Conservation (phyloP, 2,113 vertebrate species). For the Callithrix jacchus region DNA sequence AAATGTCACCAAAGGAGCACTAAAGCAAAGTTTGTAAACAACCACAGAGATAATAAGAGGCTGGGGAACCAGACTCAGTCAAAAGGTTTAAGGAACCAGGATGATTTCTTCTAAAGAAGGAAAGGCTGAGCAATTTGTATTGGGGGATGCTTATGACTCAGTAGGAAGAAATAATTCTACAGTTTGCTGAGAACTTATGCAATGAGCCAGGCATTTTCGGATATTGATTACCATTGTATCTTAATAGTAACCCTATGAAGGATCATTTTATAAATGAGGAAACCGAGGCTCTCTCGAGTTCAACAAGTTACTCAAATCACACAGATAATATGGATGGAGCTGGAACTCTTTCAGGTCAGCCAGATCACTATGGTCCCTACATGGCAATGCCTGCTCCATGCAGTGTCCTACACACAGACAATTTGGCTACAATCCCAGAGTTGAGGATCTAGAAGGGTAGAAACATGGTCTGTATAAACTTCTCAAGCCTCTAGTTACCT, state of each 20-base stretch:
- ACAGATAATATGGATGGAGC: neutral
- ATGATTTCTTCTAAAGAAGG: conserved; percentile 38
- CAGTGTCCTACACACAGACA: neutral
- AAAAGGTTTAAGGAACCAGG: neutral
- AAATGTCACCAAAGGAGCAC: conserved; percentile 41
- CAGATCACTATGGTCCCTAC: neutral
- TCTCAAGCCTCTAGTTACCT: neutral
- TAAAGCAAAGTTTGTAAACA: conserved; percentile 23
- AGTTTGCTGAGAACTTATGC: neutral
- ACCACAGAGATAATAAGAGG: conserved; percentile 46
- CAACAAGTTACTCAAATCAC: neutral
- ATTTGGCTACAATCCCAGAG: neutral
- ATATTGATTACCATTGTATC: neutral
- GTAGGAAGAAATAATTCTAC: neutral
- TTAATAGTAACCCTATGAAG: neutral
- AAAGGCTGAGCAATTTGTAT: neutral
- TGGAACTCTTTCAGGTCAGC: neutral
- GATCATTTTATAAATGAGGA: conserved; percentile 22
- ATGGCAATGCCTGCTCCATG: neutral
- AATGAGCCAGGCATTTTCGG: neutral
- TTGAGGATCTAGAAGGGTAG: neutral
- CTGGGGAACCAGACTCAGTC: neutral
- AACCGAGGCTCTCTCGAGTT: neutral
- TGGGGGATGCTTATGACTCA: neutral
- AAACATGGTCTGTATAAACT: neutral